Evolutionary conservation across 2,888 invertebrate genomes (phyloP).

Genomic region (Hypolimnas misippus): DNA sequence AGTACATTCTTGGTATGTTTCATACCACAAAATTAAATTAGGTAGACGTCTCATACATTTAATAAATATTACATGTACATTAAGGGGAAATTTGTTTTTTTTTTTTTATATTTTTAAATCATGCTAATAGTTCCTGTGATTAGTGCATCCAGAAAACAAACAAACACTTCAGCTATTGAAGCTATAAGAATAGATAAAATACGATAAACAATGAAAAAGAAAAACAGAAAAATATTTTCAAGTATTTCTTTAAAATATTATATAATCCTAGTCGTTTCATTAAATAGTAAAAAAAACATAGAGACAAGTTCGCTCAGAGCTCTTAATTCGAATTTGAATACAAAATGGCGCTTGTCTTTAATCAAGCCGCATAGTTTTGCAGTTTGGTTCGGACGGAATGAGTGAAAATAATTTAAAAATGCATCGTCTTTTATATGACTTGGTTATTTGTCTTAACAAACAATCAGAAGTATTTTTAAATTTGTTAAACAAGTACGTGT

Average conservation of each 20-base stretch:
- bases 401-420: background rate
- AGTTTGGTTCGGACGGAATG: background rate
- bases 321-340: conserved; percentile 26
- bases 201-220: background rate
- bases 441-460: too few relatives aligned
- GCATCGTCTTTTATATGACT: background rate
- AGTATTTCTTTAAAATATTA: conserved; percentile 9
- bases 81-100: too few relatives aligned
- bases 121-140: too few relatives aligned
- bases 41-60: too few relatives aligned
- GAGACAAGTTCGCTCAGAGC: conserved; percentile 15
- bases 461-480: background rate
- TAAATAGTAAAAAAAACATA: conserved; percentile 11
- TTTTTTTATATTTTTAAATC: too few relatives aligned
- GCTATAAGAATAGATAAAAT: background rate
- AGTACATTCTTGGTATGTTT: too few relatives aligned
- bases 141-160: too few relatives aligned
- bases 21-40: too few relatives aligned
- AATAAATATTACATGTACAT: too few relatives aligned
- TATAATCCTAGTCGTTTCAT: conserved; percentile 10
- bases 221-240: background rate
- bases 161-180: too few relatives aligned
- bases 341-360: conserved; percentile 18
- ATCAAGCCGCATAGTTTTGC: conserved; percentile 16
- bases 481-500: too few relatives aligned